Base-by-base conservation (phyloP, 2,888 invertebrate genomes). In the Poecilobothrus nobilitatus region DNA sequence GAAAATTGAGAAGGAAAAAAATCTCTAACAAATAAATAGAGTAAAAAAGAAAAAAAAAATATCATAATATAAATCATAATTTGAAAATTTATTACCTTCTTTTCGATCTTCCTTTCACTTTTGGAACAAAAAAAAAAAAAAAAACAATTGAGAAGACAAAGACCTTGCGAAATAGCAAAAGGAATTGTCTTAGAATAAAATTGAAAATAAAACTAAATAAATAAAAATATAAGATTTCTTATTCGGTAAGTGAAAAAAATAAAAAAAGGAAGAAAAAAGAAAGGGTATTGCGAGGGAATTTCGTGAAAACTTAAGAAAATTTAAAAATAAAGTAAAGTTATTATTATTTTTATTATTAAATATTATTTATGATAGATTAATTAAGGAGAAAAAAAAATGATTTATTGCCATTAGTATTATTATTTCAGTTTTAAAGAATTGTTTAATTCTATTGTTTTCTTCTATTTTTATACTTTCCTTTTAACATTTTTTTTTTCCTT, bases 361-460 rank as follows among this genome's bases (percentile, higher is more conserved):
- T 53, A 53, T 53, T 53, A 53, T 53, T 53, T 53, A 53, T 53
- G 15, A 15, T 53, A 53, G 53, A 53, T 53, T 53, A 53, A 53
- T 53, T 53, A 53, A 53, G 18, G 53, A 53, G 27, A 27, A 27
- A 4, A 5, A 53, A 53, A 18, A 15, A 53, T 53, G 53, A 53
- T 53, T 53, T 53, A 53, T 53, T 53, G 27, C 27, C 5, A 53
- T 53, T 53, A 12, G 7, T 44, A 53, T 53, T 18, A 53, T 53
- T 53, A 53, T 53, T 53, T 53, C 18, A 18, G 53, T 53, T 53
- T 53, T 18, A 10, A n/a, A 53, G 15, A 53, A 8, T 53, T 53
- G 6, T 18, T 53, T 53, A 2, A 18, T n/a, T n/a, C n/a, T n/a
- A n/a, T n/a, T n/a, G n/a, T n/a, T n/a, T n/a, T n/a, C n/a, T n/a